Base-by-base conservation (phyloP, 2,797 vertebrate genomes). In the Carapus acus region DNA sequence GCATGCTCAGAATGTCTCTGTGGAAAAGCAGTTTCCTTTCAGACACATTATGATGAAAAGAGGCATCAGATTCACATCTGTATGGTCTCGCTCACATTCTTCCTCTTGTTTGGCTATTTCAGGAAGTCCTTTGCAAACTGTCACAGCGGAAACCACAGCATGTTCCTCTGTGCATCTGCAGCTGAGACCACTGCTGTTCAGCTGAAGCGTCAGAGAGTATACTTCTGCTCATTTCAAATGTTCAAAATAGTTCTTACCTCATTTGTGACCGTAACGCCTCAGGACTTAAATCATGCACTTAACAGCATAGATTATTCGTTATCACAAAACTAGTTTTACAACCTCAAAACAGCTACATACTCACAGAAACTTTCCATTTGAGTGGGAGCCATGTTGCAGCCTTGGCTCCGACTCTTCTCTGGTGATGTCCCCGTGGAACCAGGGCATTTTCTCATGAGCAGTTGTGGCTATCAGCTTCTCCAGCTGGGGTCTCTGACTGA, bases 391-490 rank as follows among this genome's bases (percentile, higher is more conserved):
- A 23, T 73, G 73, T 20, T 92, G 89, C 21, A 98, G 89, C 23
- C 88, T 74, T 1, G 86, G 82, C 45, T 98, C 94, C 0, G 92
- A 94, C 24, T 90, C 88, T 1, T 91, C 90, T 4, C 95, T 87
- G 11, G 90, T 85, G 43, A 98, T 94, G 8, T 72, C 70, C 7
- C 93, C 93, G 0, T 99, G 96, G 81, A 96, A 99, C 94, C 96
- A 98, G 0, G 93, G 93, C 95, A 99, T 98, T 69, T 83, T 91
- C 60, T 96, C 91, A 22, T 99, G 96, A 21, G 94, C 95, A 0
- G 93, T 96, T 69, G 92, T 94, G 59, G 94, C 91, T 2, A 99
- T 96, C 43, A 93, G 63, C 71, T 98, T 97, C 83, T 97, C 95
- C 76, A 99, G 82, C 60, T 95, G 91, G 36, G 96, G 96, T 51